phyloP scores from a whole-genome alignment of 2,113 vertebrate species.

The Mobula hypostoma region DNA sequence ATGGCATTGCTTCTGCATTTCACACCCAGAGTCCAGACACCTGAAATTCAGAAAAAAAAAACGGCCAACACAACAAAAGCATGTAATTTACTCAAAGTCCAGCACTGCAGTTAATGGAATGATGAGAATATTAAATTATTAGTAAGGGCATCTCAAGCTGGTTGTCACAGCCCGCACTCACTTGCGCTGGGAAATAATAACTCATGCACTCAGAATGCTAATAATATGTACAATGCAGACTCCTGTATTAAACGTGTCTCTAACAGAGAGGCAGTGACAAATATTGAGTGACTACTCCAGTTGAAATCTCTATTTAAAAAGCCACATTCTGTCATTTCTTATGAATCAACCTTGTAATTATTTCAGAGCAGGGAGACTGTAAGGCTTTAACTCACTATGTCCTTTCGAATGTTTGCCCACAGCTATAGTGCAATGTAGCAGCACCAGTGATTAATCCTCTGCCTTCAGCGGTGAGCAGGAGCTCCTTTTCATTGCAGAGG shows the following conservation, averaged over 20 bases:
- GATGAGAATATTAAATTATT: slow-evolving; percentile 8
- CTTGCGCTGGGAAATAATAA: slow-evolving; percentile 7
- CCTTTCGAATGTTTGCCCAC: slow-evolving; percentile 29
- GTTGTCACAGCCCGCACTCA: not conserved
- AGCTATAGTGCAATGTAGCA: slow-evolving; percentile 33
- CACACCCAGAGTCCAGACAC: not conserved
- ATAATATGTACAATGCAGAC: slow-evolving; percentile 34
- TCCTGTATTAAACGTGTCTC: slow-evolving; percentile 31
- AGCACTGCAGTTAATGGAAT: not conserved
- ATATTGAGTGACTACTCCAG: slow-evolving; percentile 14
- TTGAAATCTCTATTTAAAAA: slow-evolving; percentile 38
- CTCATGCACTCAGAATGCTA: slow-evolving; percentile 30
- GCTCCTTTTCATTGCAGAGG: slow-evolving; percentile 5
- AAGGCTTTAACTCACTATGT: slow-evolving; percentile 27
- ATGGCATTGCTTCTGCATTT: not conserved
- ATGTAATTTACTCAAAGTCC: too few relatives aligned
- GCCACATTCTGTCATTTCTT: slow-evolving; percentile 35
- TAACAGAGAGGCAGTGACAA: slow-evolving; percentile 16
- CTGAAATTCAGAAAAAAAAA: not conserved
- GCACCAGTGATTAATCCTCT: slow-evolving; percentile 35
- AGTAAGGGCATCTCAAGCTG: not conserved
- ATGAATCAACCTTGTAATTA: slow-evolving; percentile 38
- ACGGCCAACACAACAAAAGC: not conserved
- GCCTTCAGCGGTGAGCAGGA: slow-evolving; percentile 9
- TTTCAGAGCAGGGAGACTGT: not conserved